A percentile compares a stretch with the other conserved stretches of the same genome.
phyloP scores from a whole-genome alignment of 2,888 invertebrate genomes.

The Euplexia lucipara region DNA sequence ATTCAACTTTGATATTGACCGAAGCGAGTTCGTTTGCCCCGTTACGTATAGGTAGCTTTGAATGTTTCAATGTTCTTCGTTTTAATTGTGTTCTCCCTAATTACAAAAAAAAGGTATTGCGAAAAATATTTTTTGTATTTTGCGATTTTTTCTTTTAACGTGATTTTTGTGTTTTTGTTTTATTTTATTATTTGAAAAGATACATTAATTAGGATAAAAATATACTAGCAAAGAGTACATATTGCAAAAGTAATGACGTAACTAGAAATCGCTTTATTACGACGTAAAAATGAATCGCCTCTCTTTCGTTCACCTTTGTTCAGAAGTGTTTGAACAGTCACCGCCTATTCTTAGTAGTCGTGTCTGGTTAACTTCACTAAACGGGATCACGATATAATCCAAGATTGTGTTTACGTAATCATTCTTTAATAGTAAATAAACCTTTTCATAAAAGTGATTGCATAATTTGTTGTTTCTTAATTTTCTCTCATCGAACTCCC shows the following conservation, averaged over 20 bases:
- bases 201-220: slow-evolving; percentile 24
- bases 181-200: slow-evolving; percentile 14
- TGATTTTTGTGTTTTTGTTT: slow-evolving; percentile 1
- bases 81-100: slow-evolving; percentile 23
- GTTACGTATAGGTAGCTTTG: slow-evolving; percentile 44
- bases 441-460: slow-evolving; percentile 12
- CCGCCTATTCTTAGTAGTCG: slow-evolving; percentile 60
- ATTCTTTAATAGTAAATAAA: slow-evolving; percentile 28
- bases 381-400: slow-evolving; percentile 61
- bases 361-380: slow-evolving; percentile 61
- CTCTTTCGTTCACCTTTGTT: slow-evolving; percentile 69
- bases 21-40: slow-evolving; percentile 59
- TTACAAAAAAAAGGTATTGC: neutral
- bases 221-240: slow-evolving; percentile 27
- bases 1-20: slow-evolving; percentile 65
- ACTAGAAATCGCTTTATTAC: slow-evolving; percentile 68
- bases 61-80: slow-evolving; percentile 33
- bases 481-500: slow-evolving; percentile 35
- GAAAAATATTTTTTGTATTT: slow-evolving; percentile 11
- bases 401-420: slow-evolving; percentile 56
- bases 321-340: slow-evolving; percentile 69
- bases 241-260: slow-evolving; percentile 62
- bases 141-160: neutral
- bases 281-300: slow-evolving; percentile 61
- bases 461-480: slow-evolving; percentile 12